phyloP scores from a whole-genome alignment of 2,797 vertebrate genomes.

The Neosalanx taihuensis region DNA sequence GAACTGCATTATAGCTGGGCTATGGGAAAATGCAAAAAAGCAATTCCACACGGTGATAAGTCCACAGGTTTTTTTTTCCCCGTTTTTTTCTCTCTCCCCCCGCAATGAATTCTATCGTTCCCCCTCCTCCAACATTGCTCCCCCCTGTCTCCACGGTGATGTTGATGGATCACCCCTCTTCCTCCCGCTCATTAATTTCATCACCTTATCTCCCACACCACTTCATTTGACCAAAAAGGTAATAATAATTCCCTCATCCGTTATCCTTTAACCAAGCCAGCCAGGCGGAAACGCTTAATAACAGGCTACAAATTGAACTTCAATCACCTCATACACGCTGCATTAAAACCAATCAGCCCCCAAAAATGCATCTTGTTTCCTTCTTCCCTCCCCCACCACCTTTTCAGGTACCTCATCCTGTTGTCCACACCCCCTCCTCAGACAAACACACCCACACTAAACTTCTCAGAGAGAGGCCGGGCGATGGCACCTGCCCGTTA shows the following conservation, averaged over 20 bases:
- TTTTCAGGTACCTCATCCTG: background rate
- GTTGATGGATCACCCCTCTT: conserved; percentile 96
- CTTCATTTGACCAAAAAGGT: conserved; percentile 98
- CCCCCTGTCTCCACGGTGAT: conserved; percentile 69
- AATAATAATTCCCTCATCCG: conserved; percentile 99
- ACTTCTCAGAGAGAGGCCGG: background rate
- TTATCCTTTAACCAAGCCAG: conserved; percentile 97
- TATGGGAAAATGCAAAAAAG: conserved; percentile 41
- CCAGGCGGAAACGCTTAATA: conserved; percentile 99
- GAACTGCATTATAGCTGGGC: conserved; percentile 7
- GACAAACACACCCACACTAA: background rate
- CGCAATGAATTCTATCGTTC: conserved; percentile 71
- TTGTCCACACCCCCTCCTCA: background rate
- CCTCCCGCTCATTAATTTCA: conserved; percentile 99
- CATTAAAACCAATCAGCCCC: conserved; percentile 70
- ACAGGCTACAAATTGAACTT: conserved; percentile 99
- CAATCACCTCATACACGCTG: conserved; percentile 85
- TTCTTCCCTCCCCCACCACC: background rate
- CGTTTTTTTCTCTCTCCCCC: conserved; percentile 26
- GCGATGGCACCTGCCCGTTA: background rate
- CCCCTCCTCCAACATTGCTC: conserved; percentile 22
- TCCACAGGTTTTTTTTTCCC: conserved; percentile 54
- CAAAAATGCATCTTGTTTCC: conserved; percentile 4
- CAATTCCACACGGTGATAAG: conserved; percentile 51
- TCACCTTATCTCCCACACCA: conserved; percentile 99